Percentiles rank a stretch among this genome's conserved stretches.
These are phyloP conservation scores for Cheirogaleus major DNA, from an alignment of 2,797 vertebrate species.

Conservation along the genomic window DNA sequence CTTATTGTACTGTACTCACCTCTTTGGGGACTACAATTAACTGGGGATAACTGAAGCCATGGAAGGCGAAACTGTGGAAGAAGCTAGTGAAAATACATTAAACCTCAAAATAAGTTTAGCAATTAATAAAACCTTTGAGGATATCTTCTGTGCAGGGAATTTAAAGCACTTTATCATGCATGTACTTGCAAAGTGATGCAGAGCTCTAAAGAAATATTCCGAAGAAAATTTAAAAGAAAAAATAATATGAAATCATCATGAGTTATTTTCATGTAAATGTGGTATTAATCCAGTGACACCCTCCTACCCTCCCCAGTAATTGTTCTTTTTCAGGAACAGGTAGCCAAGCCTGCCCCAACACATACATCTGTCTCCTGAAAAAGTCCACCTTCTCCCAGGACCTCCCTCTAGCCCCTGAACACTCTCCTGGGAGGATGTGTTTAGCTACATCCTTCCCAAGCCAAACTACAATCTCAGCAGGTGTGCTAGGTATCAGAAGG, in stretches of 20 bases:
- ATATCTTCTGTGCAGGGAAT: neutral
- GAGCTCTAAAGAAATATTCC: constrained; percentile 16
- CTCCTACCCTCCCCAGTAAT: neutral
- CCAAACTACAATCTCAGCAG: neutral
- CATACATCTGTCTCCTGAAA: neutral
- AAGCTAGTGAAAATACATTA: constrained; percentile 22
- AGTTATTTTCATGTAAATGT: neutral
- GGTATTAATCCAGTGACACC: too few species aligned
- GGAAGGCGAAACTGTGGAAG: neutral
- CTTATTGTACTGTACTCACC: neutral
- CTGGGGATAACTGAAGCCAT: neutral
- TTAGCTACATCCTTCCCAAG: neutral
- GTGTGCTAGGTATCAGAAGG: neutral
- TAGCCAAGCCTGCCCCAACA: neutral
- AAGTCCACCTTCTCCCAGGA: neutral
- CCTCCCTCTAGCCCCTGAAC: neutral
- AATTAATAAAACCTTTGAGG: constrained; percentile 23
- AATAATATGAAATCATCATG: neutral
- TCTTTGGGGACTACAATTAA: neutral
- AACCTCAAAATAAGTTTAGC: neutral
- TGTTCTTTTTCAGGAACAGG: neutral
- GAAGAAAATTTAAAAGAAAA: neutral
- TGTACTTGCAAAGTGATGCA: neutral
- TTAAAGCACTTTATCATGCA: neutral
- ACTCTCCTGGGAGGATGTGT: neutral